Evolutionary conservation across 2,888 invertebrate species (phyloP), one percentile per base, ranked within the genome.

Genomic region (Troglohyphantes excavatus): DNA sequence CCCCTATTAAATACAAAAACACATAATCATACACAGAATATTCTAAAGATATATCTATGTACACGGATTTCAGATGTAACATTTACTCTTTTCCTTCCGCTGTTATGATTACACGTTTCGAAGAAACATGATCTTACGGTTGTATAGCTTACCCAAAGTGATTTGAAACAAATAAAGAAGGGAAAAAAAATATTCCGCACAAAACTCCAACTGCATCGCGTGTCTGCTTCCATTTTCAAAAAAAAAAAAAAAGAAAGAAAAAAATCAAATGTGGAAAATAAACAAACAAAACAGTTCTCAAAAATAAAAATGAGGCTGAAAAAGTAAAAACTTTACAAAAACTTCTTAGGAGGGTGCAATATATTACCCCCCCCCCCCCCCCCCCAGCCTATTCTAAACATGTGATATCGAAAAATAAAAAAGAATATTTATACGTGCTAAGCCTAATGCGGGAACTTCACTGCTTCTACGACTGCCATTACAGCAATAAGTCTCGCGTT

Each of bases 401-500:
- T 61, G 33, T 61, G 7, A 19, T 11, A 39, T 27, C 13, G 27
- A 27, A n/a, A n/a, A 17, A 17, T 6, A 63, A 63, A 19, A 78
- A 53, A 59, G 59, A 59, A 27, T 39, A 78, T 65, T 19, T 68
- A 33, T 53, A 11, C 53, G n/a, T 53, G 27, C 75, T 29, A 75
- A 75, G 75, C 39, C 63, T 65, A 78, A 76, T 29, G 29, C 76
- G 11, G 33, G 78, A 21, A 29, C 59, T 82, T 75, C 46, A 23
- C n/a, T 67, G 65, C 53, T 23, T 65, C 27, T 26, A 11, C 63
- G 23, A 53, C 65, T 39, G n/a, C 53, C 82, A 82, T 76, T 76
- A 70, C 67, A 63, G 88, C 82, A 82, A 82, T 89, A 89, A 89
- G 82, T 75, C 59, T 59, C 21, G n/a, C 73, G 23, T 63, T 73